Conservation (phyloP, 1,140 invertebrate species). For the Heliconius eleuchia region DNA sequence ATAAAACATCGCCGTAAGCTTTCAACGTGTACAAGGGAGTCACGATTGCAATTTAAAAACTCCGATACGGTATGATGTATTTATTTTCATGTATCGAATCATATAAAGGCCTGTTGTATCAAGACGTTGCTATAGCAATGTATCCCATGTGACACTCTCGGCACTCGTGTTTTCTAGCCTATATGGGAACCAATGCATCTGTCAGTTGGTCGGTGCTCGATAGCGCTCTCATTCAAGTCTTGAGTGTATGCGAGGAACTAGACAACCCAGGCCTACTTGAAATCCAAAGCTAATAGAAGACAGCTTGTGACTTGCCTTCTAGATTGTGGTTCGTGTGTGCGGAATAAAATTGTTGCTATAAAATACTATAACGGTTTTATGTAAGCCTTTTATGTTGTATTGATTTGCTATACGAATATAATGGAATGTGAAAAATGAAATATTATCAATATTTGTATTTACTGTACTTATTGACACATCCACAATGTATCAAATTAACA, state of each 20-base stretch:
- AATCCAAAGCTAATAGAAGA: constrained; percentile 58
- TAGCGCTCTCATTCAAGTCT: constrained; percentile 63
- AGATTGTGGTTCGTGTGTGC: constrained; percentile 42
- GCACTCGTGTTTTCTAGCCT: constrained; percentile 54
- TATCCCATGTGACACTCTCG: constrained; percentile 52
- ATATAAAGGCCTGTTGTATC: constrained; percentile 47
- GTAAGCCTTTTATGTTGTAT: constrained; percentile 17
- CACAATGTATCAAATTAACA: no score
- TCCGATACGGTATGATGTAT: constrained; percentile 71
- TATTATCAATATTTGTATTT: no score
- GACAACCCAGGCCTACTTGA: constrained; percentile 52
- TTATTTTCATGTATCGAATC: constrained; percentile 53
- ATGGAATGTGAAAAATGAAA: not conserved
- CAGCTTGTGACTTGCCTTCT: constrained; percentile 50
- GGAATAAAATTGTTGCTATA: constrained; percentile 46
- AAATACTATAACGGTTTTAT: constrained; percentile 34
- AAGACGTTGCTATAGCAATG: constrained; percentile 59
- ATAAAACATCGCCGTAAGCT: constrained; percentile 78
- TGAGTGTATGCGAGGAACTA: constrained; percentile 47
- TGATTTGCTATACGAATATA: not conserved
- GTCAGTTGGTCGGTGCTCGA: constrained; percentile 52
- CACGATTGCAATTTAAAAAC: constrained; percentile 79
- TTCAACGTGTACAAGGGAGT: constrained; percentile 74
- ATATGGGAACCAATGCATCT: constrained; percentile 64
- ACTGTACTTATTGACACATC: no score